These are phyloP conservation scores for Mystacornis crossleyi DNA, from an alignment of 2,113 vertebrate genomes.

Conservation along the genomic window DNA sequence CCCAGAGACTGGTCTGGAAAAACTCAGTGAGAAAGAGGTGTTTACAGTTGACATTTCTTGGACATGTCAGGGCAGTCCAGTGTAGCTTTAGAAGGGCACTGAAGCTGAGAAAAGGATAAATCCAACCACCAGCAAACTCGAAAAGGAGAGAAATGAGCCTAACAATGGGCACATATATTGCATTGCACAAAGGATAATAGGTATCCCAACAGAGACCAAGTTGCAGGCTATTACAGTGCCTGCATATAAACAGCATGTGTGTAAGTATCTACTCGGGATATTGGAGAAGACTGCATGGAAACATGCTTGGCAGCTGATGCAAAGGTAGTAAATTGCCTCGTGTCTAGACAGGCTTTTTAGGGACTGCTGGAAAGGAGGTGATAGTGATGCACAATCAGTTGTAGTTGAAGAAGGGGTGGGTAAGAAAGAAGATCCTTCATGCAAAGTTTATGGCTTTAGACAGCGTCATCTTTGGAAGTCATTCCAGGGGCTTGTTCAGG, in stretches of 20 bases:
- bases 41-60: neutral
- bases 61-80: neutral
- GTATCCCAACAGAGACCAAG: neutral
- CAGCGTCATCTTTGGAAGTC: neutral
- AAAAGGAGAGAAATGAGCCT: neutral
- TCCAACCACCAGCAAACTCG: neutral
- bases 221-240: neutral
- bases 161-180: neutral
- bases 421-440: neutral
- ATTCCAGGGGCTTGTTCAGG: neutral
- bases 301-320: neutral
- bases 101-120: neutral
- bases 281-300: neutral
- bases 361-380: neutral
- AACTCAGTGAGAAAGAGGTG: neutral
- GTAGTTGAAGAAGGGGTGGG: neutral
- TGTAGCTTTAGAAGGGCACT: neutral
- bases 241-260: neutral
- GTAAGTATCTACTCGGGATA: neutral
- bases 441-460: neutral
- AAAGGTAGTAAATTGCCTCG: neutral
- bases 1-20: neutral
- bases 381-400: neutral
- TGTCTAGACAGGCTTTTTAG: neutral
- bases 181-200: neutral